phyloP scores from a whole-genome alignment of 1,140 invertebrate genomes.

The Hylyphantes graminicola region DNA sequence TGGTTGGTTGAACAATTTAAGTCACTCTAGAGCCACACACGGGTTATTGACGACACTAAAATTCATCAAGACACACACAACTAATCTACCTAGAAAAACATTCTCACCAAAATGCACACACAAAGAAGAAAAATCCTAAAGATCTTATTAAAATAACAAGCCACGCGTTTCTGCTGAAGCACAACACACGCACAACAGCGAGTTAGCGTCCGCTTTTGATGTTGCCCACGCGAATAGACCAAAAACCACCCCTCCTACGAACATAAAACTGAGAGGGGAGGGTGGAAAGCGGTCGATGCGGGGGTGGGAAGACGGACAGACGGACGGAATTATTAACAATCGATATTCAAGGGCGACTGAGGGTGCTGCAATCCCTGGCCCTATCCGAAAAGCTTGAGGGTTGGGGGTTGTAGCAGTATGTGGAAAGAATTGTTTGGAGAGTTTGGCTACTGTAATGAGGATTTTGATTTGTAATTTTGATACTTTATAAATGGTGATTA shows the following conservation, averaged over 20 bases:
- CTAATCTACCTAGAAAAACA: too few species aligned
- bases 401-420: neutral
- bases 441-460: neutral
- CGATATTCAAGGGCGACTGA: slow-evolving; percentile 39
- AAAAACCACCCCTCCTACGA: slow-evolving; percentile 10
- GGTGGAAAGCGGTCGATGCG: neutral
- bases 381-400: neutral
- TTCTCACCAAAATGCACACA: too few species aligned
- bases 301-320: slow-evolving; percentile 20
- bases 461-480: too few species aligned
- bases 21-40: too few species aligned
- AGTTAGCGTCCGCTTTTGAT: neutral
- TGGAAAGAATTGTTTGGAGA: neutral
- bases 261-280: neutral
- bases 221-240: slow-evolving; percentile 3
- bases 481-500: too few species aligned
- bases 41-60: too few species aligned
- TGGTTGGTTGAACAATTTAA: too few species aligned
- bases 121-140: too few species aligned
- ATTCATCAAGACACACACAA: too few species aligned
- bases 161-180: too few species aligned
- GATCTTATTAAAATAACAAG: too few species aligned
- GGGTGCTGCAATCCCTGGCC: neutral
- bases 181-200: neutral
- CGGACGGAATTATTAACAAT: slow-evolving; percentile 34